Base-by-base conservation (phyloP, 2,113 vertebrate species). In the Periophthalmodon schlosseri region DNA sequence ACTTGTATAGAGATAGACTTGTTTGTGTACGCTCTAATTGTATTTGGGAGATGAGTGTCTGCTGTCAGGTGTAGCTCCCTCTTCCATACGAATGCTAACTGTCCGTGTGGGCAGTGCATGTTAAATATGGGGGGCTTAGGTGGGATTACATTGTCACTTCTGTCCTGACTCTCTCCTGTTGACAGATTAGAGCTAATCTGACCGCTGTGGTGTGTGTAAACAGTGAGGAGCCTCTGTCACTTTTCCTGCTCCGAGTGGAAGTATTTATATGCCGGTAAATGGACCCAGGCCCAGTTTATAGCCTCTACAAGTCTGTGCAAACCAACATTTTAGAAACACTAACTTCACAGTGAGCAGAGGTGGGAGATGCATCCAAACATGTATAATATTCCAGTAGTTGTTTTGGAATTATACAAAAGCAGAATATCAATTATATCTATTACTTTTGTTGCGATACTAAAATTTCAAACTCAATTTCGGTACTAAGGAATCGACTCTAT, bases 141-240 rank as follows among this genome's bases (percentile, higher is more conserved):
- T 24, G 49, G 86, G 88, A 91, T 92, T 90, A 91, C 54, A 69
- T 58, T 70, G 83, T 81, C 79, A 81, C 68, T 80, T 65, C 68
- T 80, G 63, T 82, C 28, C 60, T 81, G 79, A 83, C 86, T 87
- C 73, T 73, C 76, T 71, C 60, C 56, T 65, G 44, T 58, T 71
- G 69, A 76, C 79, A 86, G 87, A 90, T 92, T 90, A 90, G 54
- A 74, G 76, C 80, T 91, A 87, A 92, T 92, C 89, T 89, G 63
- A 79, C 68, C 65, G 72, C 66, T 56, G 67, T 70, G 79, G 50
- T 0, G 15, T 69, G 72, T 44, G 74, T 79, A 70, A 71, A 81
- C 72, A 68, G 23, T 24, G 47, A 39, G 23, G 47, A 21, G 44
- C 67, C 28, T 0, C 10, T 69, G 47, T 4, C 1, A 15, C 71